Base-by-base conservation (phyloP, 2,113 vertebrate species). In the Myotis davidii region DNA sequence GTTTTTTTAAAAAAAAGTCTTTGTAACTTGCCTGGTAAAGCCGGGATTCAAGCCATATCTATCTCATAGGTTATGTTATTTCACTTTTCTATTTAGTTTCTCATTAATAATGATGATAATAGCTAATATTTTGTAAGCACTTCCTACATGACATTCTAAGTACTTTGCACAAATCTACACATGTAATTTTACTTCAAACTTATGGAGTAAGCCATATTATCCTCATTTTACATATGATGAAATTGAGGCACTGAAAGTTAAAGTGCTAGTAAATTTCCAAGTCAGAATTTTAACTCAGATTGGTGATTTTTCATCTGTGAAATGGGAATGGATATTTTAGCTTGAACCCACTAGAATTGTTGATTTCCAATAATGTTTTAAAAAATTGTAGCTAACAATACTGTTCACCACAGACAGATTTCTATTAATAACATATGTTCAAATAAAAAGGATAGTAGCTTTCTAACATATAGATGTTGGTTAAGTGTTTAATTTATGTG, bases 251-350 rank as follows among this genome's bases (percentile, higher is more conserved):
- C 34, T 45, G 17, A 70, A 69, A 86, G 61, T 54, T 69, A 67
- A 96, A 82, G 42, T 70, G 5, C 39, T 85, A 56, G 72, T 48
- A 74, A 42, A 52, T 89, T 48, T 90, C 50, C 29, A 74, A 85
- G 27, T 50, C 42, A 59, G 14, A 9, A 50, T 88, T 76, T 83
- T 90, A 70, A 83, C 67, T 74, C 85, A 70, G 34, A 56, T 50
- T n/a, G 1, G 54, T 78, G 3, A 50, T 76, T 78, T 87, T 20
- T 87, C 64, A 37, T 72, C 34, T 89, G 23, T 90, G 13, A 94
- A 92, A 52, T 77, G 9, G 18, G 13, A 34, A 61, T 65, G 73
- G 86, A 52, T 70, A 86, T 52, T 91, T 94, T 77, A 95, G 17
- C 37, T 81, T 86, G 50, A 89, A 72, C 11, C 20, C 16, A 67